These are phyloP conservation scores for Sinocyclocheilus maitianheensis DNA, from an alignment of 2,113 vertebrate genomes.

Conservation along the genomic window DNA sequence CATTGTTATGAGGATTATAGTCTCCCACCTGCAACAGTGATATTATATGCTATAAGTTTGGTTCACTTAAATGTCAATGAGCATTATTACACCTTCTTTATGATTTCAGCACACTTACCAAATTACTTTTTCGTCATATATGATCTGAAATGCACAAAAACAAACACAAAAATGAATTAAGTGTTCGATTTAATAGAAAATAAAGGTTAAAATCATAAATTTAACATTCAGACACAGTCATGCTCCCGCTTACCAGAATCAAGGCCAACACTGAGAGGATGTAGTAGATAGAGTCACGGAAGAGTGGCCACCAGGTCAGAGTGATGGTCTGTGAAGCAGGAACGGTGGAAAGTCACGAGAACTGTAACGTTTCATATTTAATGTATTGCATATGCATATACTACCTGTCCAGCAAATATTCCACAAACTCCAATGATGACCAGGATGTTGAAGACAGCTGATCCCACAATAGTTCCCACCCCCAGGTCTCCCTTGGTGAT, in stretches of 20 bases:
- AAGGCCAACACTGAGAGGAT: conserved; percentile 78
- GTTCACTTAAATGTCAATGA: neutral
- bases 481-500: conserved; percentile 82
- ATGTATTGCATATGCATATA: neutral
- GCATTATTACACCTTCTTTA: neutral
- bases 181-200: no score
- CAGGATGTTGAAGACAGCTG: conserved; percentile 81
- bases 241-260: conserved; percentile 71
- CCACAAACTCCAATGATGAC: conserved; percentile 81
- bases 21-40: conserved; percentile 76
- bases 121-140: conserved; percentile 79
- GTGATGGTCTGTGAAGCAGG: conserved; percentile 65
- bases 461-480: conserved; percentile 81
- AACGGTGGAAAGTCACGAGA: neutral
- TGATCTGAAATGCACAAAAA: conserved; percentile 68
- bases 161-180: neutral
- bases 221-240: neutral
- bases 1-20: conserved; percentile 75
- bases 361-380: neutral
- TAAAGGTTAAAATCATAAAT: neutral
- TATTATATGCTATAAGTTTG: neutral
- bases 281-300: conserved; percentile 77
- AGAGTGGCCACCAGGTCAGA: conserved; percentile 81
- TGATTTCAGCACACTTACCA: conserved; percentile 68
- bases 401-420: conserved; percentile 77